Evolutionary conservation across 2,888 invertebrate species (phyloP), one percentile per base, ranked within the genome.

Genomic region (Hypselothyrea guttata): DNA sequence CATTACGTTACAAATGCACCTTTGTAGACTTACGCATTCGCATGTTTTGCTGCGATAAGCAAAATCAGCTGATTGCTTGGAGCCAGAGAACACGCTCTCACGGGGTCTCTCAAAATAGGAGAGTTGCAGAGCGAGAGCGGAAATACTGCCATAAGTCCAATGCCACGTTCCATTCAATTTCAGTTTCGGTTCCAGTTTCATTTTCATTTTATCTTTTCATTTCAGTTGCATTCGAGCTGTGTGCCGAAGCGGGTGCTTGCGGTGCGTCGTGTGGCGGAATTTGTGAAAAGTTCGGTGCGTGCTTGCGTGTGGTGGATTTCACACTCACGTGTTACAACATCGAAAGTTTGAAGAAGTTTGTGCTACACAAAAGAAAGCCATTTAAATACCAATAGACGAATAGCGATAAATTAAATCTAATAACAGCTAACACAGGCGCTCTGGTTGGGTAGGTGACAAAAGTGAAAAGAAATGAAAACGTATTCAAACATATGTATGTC

Each of bases 301-400:
- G 22, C 11, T 35, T 15, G 40, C 13, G 33, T 31, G 33, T 71
- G 31, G 35, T 61, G 44, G 34, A 35, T 46, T 35, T 46, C 13
- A 13, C 53, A 47, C 58, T 56, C 73, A 38, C 62, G 52, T 46
- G 53, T 72, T 67, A 72, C 54, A 72, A 56, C 73, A 72, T 62
- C 65, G 51, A 69, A 73, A 59, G 64, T 74, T 68, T 73, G 64
- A 71, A 71, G 74, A 73, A 53, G 69, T 71, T 73, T 7, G 12
- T 30, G 16, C 8, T 13, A 2, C 2, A 27, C 28, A 28, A 46
- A 42, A 16, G 9, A 46, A 37, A 8, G 28, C 13, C 9, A 12
- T 48, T 15, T 22, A 22, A 41, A 18, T 33, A 8, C n/a, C 30
- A 30, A 13, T 22, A 22, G 5, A 33, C 4, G 8, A 9, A 13